A percentile compares a stretch with the other conserved stretches of the same genome.
These are phyloP conservation scores for Porites lutea DNA, from an alignment of 64 coral and sea anemone genomes.

Conservation along the genomic window DNA sequence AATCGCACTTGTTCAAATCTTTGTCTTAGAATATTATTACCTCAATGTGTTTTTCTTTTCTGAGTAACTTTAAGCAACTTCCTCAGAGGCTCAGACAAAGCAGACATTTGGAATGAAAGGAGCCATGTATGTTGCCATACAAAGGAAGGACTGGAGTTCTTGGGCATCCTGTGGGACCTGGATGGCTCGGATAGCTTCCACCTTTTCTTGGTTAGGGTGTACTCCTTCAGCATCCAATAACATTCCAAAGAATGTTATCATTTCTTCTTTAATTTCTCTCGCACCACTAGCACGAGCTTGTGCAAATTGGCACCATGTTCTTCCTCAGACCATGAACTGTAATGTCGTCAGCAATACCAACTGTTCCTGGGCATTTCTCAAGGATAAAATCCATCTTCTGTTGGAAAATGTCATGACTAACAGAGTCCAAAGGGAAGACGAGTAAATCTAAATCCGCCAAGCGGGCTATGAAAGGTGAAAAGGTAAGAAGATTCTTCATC, in stretches of 20 bases:
- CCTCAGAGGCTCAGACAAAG: neutral
- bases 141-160: neutral
- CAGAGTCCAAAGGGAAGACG: conserved; percentile 37
- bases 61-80: neutral
- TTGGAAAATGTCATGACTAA: conserved; percentile 44
- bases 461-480: conserved; percentile 30
- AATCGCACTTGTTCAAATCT: too few relatives aligned
- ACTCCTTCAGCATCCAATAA: conserved; percentile 29
- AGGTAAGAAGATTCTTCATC: conserved; percentile 41
- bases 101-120: neutral
- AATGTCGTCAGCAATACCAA: conserved; percentile 33
- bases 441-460: conserved; percentile 32
- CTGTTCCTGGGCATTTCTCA: conserved; percentile 31
- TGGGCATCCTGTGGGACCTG: neutral
- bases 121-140: neutral
- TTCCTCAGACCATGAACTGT: conserved; percentile 13
- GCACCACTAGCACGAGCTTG: too few relatives aligned
- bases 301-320: conserved; percentile 20
- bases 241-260: conserved; percentile 33
- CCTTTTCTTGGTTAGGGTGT: conserved; percentile 14
- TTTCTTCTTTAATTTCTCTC: neutral
- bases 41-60: too few relatives aligned
- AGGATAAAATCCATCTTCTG: conserved; percentile 43
- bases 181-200: neutral
- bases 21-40: too few relatives aligned